These are phyloP conservation scores for Asteroscopus sphinx DNA, from an alignment of 2,888 invertebrate genomes.

Conservation along the genomic window DNA sequence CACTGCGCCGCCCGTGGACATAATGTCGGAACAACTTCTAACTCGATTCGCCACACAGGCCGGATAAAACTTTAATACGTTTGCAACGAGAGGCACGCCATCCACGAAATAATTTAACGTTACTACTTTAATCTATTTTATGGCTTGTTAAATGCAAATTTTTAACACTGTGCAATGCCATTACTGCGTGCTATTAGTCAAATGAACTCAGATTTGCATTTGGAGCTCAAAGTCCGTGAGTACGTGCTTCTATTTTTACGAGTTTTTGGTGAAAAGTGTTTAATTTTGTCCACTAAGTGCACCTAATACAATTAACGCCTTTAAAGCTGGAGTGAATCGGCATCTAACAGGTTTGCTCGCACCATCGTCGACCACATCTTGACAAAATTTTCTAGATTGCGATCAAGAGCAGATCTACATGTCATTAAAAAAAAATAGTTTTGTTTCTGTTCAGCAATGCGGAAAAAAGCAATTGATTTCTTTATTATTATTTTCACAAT, in stretches of 20 bases:
- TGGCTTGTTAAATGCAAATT: slow-evolving; percentile 62
- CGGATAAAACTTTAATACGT: slow-evolving; percentile 71
- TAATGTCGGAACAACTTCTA: slow-evolving; percentile 68
- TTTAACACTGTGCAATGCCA: slow-evolving; percentile 55
- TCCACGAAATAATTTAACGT: slow-evolving; percentile 65
- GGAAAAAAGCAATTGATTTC: no score
- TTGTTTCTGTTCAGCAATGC: no score
- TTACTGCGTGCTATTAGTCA: slow-evolving; percentile 60
- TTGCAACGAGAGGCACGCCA: slow-evolving; percentile 57
- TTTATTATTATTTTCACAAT: no score
- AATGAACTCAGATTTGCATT: slow-evolving; percentile 58
- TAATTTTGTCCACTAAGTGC: slow-evolving; percentile 1
- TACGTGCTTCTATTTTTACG: slow-evolving; percentile 48
- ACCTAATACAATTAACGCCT: no score
- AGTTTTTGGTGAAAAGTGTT: slow-evolving; percentile 38
- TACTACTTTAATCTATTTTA: slow-evolving; percentile 68
- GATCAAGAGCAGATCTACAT: no score
- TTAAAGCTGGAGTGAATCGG: no score
- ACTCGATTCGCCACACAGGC: slow-evolving; percentile 68
- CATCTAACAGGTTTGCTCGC: no score
- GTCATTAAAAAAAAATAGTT: no score
- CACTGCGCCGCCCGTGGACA: slow-evolving; percentile 54
- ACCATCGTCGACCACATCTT: no score
- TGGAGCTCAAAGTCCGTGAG: slow-evolving; percentile 32
- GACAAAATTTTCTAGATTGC: no score